These are phyloP conservation scores for Myotis planiceps DNA, from an alignment of 2,797 vertebrate genomes.

Conservation along the genomic window DNA sequence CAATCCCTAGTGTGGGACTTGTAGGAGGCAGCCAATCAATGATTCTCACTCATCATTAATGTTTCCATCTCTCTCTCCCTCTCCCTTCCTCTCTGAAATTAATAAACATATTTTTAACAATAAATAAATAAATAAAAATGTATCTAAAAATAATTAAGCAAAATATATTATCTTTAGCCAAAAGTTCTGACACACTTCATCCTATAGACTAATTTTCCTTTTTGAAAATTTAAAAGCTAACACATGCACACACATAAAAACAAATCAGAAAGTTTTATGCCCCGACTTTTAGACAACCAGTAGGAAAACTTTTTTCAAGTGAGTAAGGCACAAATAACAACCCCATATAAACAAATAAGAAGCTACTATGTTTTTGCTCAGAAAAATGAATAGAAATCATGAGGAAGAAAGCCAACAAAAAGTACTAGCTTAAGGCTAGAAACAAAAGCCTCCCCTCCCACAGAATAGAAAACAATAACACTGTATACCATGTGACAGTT, in stretches of 20 bases:
- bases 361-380: neutral
- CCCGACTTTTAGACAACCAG: neutral
- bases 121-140: neutral
- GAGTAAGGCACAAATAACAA: neutral
- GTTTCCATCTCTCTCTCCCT: no score
- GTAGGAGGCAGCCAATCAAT: no score
- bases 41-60: no score
- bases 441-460: constrained; percentile 8
- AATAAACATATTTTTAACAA: no score
- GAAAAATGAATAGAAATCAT: constrained; percentile 35
- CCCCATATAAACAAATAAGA: neutral
- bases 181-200: neutral
- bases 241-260: neutral
- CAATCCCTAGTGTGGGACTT: no score
- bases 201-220: neutral
- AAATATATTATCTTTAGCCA: neutral
- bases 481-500: neutral
- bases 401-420: constrained; percentile 18
- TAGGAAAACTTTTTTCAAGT: neutral
- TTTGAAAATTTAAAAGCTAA: constrained; percentile 28
- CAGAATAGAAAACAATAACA: neutral
- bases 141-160: neutral
- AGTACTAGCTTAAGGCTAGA: neutral
- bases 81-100: no score
- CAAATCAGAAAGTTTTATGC: neutral